Conservation (phyloP, 2,113 vertebrate species). For the Epinephelus lanceolatus region DNA sequence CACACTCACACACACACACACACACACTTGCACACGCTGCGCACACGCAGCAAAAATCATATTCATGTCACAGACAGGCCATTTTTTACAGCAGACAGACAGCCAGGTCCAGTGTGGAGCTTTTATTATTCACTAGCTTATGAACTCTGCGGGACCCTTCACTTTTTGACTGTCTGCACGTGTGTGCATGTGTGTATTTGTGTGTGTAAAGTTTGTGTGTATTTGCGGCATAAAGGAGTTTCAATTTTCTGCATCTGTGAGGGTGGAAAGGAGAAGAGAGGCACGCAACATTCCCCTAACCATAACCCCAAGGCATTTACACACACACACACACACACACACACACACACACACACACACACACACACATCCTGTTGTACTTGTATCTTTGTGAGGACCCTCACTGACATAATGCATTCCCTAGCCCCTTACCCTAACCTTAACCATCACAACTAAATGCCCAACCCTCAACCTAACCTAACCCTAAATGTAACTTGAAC, state of each 20-base stretch:
- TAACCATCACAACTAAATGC: too few relatives aligned
- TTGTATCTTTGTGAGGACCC: too few relatives aligned
- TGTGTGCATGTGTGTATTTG: constrained; percentile 38
- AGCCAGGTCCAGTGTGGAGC: constrained; percentile 48
- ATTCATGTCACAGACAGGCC: constrained; percentile 76
- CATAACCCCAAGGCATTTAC: constrained; percentile 52
- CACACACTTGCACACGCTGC: constrained; percentile 33
- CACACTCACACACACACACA: constrained; percentile 31
- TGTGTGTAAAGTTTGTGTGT: constrained; percentile 41
- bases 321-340: constrained; percentile 28
- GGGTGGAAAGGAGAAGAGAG: constrained; percentile 76
- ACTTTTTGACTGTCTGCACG: constrained; percentile 76
- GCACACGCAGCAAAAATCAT: constrained; percentile 53
- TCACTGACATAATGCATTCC: too few relatives aligned
- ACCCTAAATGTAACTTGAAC: too few relatives aligned
- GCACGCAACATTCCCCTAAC: constrained; percentile 59
- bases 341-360: constrained; percentile 19
- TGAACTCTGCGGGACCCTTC: constrained; percentile 81
- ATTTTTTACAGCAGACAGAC: constrained; percentile 58
- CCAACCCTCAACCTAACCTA: too few relatives aligned
- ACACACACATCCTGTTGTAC: background rate
- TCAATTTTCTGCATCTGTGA: constrained; percentile 75
- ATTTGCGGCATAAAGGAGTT: constrained; percentile 75
- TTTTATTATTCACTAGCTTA: constrained; percentile 83
- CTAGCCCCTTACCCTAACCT: too few relatives aligned